Evolutionary conservation across 2,113 vertebrate species (phyloP).

Genomic region (Arvicanthis niloticus): DNA sequence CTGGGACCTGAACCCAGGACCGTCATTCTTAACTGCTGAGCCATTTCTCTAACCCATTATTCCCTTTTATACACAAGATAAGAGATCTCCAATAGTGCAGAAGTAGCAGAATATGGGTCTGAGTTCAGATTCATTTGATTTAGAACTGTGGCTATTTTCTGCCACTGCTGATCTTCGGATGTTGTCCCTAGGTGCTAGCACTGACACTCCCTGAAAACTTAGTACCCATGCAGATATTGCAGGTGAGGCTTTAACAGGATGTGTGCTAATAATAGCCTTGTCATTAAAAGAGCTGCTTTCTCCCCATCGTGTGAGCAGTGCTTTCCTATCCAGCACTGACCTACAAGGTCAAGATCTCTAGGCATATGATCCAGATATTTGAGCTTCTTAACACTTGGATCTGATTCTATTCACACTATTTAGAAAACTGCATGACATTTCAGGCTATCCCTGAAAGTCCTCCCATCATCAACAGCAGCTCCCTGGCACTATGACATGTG

Average conservation of each 20-base stretch:
- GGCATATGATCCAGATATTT: neutral
- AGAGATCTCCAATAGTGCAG: neutral
- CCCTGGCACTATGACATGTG: neutral
- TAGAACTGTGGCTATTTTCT: neutral
- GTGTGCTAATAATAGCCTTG: neutral
- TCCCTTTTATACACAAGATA: neutral
- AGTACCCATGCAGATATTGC: neutral
- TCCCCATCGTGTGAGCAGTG: neutral
- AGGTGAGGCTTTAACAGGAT: neutral
- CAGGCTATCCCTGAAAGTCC: fast-evolving
- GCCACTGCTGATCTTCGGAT: neutral
- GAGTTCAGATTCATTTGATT: neutral
- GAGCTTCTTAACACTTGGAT: neutral
- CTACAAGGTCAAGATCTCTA: neutral
- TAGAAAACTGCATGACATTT: neutral
- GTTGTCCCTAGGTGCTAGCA: neutral
- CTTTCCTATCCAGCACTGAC: neutral
- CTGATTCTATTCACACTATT: neutral
- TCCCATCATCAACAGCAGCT: neutral
- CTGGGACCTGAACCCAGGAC: neutral
- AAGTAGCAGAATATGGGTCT: neutral
- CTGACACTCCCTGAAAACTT: neutral
- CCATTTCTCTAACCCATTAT: neutral
- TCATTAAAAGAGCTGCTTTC: neutral
- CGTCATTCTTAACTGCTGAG: neutral